Percentiles rank a stretch among this genome's conserved stretches.
phyloP scores from a whole-genome alignment of 1,140 invertebrate genomes.

The Chrysomallon squamiferum region DNA sequence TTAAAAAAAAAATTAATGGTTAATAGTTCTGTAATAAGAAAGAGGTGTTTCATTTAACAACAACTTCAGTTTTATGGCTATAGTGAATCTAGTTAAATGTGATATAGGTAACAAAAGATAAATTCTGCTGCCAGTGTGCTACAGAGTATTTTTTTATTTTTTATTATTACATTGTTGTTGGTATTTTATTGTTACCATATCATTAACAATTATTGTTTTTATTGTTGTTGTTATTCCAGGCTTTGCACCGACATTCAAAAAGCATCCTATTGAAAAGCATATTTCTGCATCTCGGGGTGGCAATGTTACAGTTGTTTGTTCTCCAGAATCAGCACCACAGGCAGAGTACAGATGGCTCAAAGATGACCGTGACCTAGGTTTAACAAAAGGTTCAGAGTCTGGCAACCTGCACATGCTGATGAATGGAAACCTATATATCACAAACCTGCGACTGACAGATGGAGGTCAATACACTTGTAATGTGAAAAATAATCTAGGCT shows the following conservation, averaged over 20 bases:
- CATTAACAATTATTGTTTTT: too few species aligned
- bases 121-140: too few species aligned
- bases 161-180: too few species aligned
- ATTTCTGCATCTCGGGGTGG: constrained; percentile 88
- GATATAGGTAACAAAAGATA: too few species aligned
- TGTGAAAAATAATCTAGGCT: constrained; percentile 35
- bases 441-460: constrained; percentile 19
- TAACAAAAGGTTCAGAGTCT: constrained; percentile 19
- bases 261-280: constrained; percentile 84
- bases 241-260: constrained; percentile 88
- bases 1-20: too few species aligned
- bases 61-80: too few species aligned
- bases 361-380: constrained; percentile 79
- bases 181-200: too few species aligned
- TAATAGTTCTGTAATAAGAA: not conserved
- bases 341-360: constrained; percentile 83
- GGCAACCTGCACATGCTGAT: constrained; percentile 34
- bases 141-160: too few species aligned
- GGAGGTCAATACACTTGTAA: constrained; percentile 43
- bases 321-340: constrained; percentile 90
- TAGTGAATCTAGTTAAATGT: too few species aligned
- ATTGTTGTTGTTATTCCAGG: constrained; percentile 66
- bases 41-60: not conserved
- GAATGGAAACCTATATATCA: constrained; percentile 47
- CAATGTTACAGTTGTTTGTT: constrained; percentile 90